phyloP scores from a whole-genome alignment of 2,113 vertebrate species.

The Aldabrachelys gigantea region DNA sequence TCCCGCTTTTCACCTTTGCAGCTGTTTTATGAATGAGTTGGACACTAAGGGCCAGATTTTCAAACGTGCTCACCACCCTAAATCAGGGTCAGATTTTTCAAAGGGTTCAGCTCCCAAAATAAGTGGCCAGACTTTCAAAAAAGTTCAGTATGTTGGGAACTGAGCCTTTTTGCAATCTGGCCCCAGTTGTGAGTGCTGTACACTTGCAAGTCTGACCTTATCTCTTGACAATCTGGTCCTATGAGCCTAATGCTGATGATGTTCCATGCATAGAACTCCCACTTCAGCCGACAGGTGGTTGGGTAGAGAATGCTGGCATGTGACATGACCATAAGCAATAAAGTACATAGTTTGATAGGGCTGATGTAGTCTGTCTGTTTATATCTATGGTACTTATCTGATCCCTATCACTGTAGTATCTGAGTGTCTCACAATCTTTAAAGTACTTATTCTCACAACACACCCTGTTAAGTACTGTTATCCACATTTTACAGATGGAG shows the following conservation, averaged over 20 bases:
- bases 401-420: neutral
- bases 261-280: neutral
- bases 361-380: neutral
- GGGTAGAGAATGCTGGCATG: neutral
- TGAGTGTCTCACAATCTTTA: neutral
- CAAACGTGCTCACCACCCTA: neutral
- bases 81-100: neutral
- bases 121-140: neutral
- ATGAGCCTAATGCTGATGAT: neutral
- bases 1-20: neutral
- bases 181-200: neutral
- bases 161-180: neutral
- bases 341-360: neutral
- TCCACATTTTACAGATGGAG: neutral
- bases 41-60: neutral
- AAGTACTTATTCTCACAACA: neutral
- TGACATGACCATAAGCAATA: neutral
- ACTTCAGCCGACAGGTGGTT: neutral
- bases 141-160: neutral
- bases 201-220: neutral
- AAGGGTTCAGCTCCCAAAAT: neutral
- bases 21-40: neutral
- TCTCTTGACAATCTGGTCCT: neutral
- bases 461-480: neutral
- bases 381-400: neutral